Conservation (phyloP, 2,888 invertebrate genomes). For the Tipula vernalis region DNA sequence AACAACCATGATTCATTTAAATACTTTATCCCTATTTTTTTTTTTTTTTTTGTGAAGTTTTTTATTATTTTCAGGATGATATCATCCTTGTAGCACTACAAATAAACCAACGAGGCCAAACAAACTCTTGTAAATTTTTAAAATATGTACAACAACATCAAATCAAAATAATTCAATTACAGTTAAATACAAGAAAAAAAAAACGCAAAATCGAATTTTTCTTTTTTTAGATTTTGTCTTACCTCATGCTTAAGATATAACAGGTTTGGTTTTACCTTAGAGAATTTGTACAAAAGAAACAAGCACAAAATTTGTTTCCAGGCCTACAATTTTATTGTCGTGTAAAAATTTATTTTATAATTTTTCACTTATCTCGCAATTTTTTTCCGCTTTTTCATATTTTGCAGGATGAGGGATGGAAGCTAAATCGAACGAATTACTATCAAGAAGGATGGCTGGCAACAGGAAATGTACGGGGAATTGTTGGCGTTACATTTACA, state of each 20-base stretch:
- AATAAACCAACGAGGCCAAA: not conserved
- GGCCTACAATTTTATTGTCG: not conserved
- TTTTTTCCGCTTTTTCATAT: not conserved
- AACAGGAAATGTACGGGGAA: conserved; percentile 85
- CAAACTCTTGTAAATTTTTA: not conserved
- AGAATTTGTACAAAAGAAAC: not conserved
- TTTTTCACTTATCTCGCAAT: not conserved
- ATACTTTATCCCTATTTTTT: not conserved
- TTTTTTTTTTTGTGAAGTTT: not conserved
- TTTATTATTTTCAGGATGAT: not conserved
- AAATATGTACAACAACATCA: not conserved
- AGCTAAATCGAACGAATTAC: conserved; percentile 86
- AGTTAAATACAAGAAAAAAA: not conserved
- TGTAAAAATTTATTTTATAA: not conserved
- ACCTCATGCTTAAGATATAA: not conserved
- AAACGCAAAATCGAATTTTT: not conserved
- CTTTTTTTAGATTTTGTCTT: not conserved
- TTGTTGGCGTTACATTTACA: conserved; percentile 93
- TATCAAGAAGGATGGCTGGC: conserved; percentile 98
- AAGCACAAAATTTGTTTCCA: not conserved
- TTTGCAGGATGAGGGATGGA: conserved; percentile 86
- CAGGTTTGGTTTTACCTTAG: not conserved
- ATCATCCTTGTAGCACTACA: not conserved
- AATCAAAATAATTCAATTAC: not conserved
- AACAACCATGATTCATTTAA: not conserved